Evolutionary conservation across 2,113 vertebrate species (phyloP).

Genomic region (Choloepus hoffmanni): DNA sequence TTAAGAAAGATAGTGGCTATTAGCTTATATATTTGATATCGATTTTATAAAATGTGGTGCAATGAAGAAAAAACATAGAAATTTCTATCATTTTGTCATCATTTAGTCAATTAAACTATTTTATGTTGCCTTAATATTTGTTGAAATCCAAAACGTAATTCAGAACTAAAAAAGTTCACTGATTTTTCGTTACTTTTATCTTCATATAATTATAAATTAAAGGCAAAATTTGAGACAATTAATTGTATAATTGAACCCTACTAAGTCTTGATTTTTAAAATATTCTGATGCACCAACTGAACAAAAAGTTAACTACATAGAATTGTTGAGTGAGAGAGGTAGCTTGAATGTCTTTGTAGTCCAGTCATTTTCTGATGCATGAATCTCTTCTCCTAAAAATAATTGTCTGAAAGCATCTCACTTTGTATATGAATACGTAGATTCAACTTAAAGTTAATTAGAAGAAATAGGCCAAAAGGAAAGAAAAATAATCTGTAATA

Average conservation of each 20-base stretch:
- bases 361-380: neutral
- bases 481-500: neutral
- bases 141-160: constrained; percentile 64
- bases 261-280: constrained; percentile 20
- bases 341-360: neutral
- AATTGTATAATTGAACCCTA: constrained; percentile 30
- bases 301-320: neutral
- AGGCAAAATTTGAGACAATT: neutral
- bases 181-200: constrained; percentile 57
- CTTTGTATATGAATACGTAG: neutral
- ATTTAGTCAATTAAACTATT: constrained; percentile 64
- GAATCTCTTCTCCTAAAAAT: neutral
- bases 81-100: constrained; percentile 65
- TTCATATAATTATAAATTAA: constrained; percentile 36
- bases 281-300: neutral
- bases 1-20: constrained; percentile 38
- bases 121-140: constrained; percentile 57
- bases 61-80: constrained; percentile 61
- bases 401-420: neutral
- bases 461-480: neutral
- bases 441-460: neutral
- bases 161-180: constrained; percentile 17
- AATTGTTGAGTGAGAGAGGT: neutral
- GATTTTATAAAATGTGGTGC: constrained; percentile 57
- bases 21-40: constrained; percentile 64